Evolutionary conservation across 2,113 vertebrate genomes (phyloP), one percentile per base, ranked within the genome.

Genomic region (Chloropsis hardwickii): DNA sequence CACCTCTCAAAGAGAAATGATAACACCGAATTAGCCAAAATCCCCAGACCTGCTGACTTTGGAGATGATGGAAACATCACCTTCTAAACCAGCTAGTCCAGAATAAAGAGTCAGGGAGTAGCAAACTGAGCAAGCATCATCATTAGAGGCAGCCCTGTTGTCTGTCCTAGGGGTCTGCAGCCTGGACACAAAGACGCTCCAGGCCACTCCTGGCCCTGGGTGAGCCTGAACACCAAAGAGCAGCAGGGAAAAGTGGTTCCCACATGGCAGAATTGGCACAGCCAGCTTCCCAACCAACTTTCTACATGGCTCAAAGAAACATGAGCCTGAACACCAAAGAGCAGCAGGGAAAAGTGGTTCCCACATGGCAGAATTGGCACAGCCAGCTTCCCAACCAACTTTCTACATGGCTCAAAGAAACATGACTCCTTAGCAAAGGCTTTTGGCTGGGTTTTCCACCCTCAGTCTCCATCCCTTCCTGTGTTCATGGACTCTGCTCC

Each of bases 401-500:
- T 78, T 76, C 81, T 89, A 70, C 33, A 37, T 3, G 0, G 42
- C 31, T 66, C 22, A 84, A 81, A 93, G 72, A 81, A 90, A 81
- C 23, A 17, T 10, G 51, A 71, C 23, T 71, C 51, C 64, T 89
- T 19, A 51, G 37, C 48, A 81, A 74, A 86, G 33, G 42, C 8
- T 58, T 85, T 81, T 74, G 50, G 13, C 48, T 64, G 23, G 6
- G 7, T 71, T 85, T 94, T 70, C 16, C 14, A 64, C 21, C 35
- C 44, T 33, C 27, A 76, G 2, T 22, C 18, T 91, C 48, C 71
- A 60, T 27, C 39, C 4, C 19, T 66, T 83, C 28, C 40, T 1
- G 0, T 14, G 22, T 19, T 47, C 1, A 0, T 22, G 20, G 51
- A 73, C 37, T 58, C 66, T 39, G 33, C 45, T 76, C 37, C 47